Evolutionary conservation across 2,113 vertebrate genomes (phyloP).

Genomic region (Heterotilapia buettikoferi): DNA sequence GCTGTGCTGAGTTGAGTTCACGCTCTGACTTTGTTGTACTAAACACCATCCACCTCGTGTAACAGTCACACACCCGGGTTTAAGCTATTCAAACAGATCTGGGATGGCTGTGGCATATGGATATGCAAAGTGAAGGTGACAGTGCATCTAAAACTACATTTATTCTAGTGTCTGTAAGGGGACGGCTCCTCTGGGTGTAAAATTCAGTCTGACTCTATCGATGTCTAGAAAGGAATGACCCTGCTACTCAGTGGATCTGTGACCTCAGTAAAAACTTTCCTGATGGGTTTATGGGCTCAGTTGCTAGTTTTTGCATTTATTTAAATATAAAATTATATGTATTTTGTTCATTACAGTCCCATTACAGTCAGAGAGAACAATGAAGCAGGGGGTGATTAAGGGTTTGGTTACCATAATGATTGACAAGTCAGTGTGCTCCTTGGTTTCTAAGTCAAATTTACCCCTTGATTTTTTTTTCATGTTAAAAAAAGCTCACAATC

Average conservation of each 20-base stretch:
- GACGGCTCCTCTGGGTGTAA: neutral
- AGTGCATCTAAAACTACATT: neutral
- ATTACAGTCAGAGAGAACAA: neutral
- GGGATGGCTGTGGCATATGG: neutral
- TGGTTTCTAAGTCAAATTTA: neutral
- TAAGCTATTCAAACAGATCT: neutral
- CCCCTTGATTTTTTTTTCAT: neutral
- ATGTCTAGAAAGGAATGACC: neutral
- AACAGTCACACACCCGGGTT: neutral
- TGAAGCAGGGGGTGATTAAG: neutral
- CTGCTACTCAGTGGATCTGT: neutral
- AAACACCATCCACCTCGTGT: neutral
- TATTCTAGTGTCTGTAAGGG: neutral
- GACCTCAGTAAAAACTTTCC: neutral
- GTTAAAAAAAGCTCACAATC: neutral
- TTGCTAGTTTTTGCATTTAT: neutral
- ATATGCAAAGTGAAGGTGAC: neutral
- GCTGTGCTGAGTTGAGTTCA: neutral
- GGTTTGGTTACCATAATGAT: neutral
- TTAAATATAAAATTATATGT: neutral
- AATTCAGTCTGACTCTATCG: neutral
- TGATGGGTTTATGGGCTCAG: neutral
- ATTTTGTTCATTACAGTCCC: neutral
- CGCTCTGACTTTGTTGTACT: neutral
- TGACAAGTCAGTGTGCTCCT: neutral